Evolutionary conservation across 2,888 invertebrate species (phyloP), one percentile per base, ranked within the genome.

Genomic region (Parnassius mnemosyne): DNA sequence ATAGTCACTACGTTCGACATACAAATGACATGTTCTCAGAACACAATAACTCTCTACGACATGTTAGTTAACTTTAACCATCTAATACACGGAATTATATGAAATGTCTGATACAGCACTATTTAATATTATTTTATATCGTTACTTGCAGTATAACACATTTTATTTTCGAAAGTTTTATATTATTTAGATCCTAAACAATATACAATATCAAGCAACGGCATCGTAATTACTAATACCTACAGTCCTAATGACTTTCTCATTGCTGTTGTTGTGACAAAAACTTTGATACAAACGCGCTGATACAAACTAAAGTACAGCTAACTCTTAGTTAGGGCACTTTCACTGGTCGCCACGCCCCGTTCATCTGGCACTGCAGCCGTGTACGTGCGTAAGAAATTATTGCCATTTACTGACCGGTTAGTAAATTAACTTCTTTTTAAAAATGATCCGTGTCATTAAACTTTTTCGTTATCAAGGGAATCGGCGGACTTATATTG

Each of bases 281-380:
- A 57, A 50, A 58, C 50, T 41, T 50, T 46, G 34, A 34, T 34
- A 34, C 34, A 34, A 34, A 34, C 34, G 56, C 16, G 59, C 52
- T 46, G 63, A 68, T 72, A 73, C 72, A 34, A 34, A 12, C 70
- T 75, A 71, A 78, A 74, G 77, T 80, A 83, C 84, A 80, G 83
- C 73, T 84, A 79, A 75, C 75, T 66, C 72, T 74, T 67, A 72
- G 78, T 74, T 83, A 84, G 79, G 84, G 82, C 84, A 87, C 89
- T 89, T 89, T 89, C 88, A 84, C 88, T 86, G 72, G 60, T 60
- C 69, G 61, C 67, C 68, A 73, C 79, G 78, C 79, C 76, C 71
- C 69, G 71, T 70, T 76, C 73, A 79, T 79, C 76, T 76, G 80
- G 80, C 80, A 74, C 75, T 72, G 78, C 77, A 73, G 70, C 54